Evolutionary conservation across 1,140 invertebrate genomes (phyloP).

Genomic region (Danaus melanippus): DNA sequence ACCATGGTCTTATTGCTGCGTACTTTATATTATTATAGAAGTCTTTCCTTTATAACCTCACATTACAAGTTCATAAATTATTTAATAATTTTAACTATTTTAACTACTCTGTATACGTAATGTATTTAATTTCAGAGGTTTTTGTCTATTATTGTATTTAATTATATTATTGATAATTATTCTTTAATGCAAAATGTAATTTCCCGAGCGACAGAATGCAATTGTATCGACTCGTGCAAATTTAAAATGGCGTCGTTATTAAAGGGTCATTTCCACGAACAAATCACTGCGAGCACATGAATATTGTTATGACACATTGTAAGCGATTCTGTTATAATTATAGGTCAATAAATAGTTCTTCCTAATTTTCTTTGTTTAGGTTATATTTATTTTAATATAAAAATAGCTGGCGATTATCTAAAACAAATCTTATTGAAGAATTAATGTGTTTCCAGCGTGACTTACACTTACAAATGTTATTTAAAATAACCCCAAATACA

Average conservation of each 20-base stretch:
- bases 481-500: no score
- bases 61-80: no score
- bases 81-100: no score
- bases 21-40: slow-evolving; percentile 6
- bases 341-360: no score
- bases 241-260: slow-evolving; percentile 20
- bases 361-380: no score
- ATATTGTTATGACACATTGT: slow-evolving; percentile 14
- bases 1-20: slow-evolving; percentile 4
- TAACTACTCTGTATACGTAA: not conserved
- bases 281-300: slow-evolving; percentile 29
- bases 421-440: no score
- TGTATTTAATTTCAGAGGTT: not conserved
- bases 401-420: no score
- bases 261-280: slow-evolving; percentile 35
- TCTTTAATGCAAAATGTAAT: slow-evolving; percentile 25
- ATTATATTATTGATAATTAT: not conserved
- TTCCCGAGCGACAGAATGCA: slow-evolving; percentile 14
- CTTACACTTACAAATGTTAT: no score
- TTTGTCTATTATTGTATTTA: slow-evolving; percentile 2
- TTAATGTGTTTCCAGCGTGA: no score
- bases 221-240: no score
- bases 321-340: slow-evolving; percentile 5
- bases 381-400: no score
- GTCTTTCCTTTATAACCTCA: no score